Evolutionary conservation across 2,888 invertebrate species (phyloP), one percentile per base, ranked within the genome.

Genomic region (Leptinotarsa peninsularis): DNA sequence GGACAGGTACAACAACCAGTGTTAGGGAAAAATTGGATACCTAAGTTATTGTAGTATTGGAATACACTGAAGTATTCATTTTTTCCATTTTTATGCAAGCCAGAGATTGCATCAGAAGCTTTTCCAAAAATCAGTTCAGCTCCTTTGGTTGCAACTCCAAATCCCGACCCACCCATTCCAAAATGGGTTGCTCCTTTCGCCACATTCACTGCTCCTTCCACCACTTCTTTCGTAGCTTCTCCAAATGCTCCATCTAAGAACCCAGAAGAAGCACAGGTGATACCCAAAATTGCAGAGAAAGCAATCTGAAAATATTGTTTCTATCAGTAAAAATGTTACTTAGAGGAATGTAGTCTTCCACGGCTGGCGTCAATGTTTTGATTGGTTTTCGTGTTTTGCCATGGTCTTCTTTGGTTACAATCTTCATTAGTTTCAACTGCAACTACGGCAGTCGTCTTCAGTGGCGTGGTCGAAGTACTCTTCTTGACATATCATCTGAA

Each of bases 1-100:
- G 63, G 63, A 10, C 63, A 63, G 63, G n/a, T 33, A 43, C 63
- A 63, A 18, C 63, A 63, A n/a, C 43, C 63, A 2, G 17, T 10
- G n/a, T 43, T 63, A 5, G 63, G 43, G 3, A 13, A 63, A n/a
- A 43, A n/a, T 3, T 10, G 0, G 3, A 63, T 63, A 4, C 63
- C 63, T 4, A 63, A n/a, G n/a, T 63, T 63, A 4, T 10, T 63
- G n/a, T 63, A 63, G 63, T 63, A 63, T 3, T 63, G 0, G n/a
- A 33, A 43, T 13, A 33, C 1, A n/a, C 3, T 14, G 7, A 2
- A n/a, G 63, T 63, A 63, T n/a, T 18, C 43, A 43, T 4, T 18
- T 63, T 43, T 33, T 13, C 18, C 63, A 0, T n/a, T 2, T 43
- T 63, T 7, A 3, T 63, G 27, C 10, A 43, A 63, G 5, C 23